Percentiles rank a stretch among this genome's conserved stretches.
Evolutionary conservation across 2,888 invertebrate genomes (phyloP).

Genomic region (Ophion ventricosus): DNA sequence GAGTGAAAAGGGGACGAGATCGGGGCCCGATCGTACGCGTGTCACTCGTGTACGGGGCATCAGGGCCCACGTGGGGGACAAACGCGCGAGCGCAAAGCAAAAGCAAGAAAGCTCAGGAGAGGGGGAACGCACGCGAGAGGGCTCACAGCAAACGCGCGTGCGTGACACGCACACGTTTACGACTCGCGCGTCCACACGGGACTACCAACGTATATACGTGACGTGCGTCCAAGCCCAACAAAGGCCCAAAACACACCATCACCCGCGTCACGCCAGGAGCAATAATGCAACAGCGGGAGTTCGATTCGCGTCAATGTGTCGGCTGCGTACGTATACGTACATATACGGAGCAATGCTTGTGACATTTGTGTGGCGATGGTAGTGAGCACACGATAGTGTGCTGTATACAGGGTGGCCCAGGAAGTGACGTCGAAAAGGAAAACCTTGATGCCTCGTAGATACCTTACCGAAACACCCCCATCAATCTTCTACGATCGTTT

Average conservation of each 20-base stretch:
- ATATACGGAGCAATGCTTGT: too few relatives aligned
- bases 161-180: not conserved
- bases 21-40: slow-evolving; percentile 62
- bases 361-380: too few relatives aligned
- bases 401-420: too few relatives aligned
- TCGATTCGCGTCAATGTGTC: slow-evolving; percentile 44
- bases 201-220: not conserved
- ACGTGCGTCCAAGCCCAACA: slow-evolving; percentile 52
- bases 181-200: too few relatives aligned
- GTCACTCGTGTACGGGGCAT: slow-evolving; percentile 52
- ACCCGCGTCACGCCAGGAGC: slow-evolving; percentile 54
- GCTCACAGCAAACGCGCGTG: slow-evolving; percentile 22
- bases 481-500: too few relatives aligned
- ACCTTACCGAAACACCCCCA: too few relatives aligned
- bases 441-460: too few relatives aligned
- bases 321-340: too few relatives aligned
- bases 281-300: slow-evolving; percentile 56
- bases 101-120: slow-evolving; percentile 34
- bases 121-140: slow-evolving; percentile 59
- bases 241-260: slow-evolving; percentile 44
- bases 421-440: not conserved
- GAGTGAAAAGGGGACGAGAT: slow-evolving; percentile 8
- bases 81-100: slow-evolving; percentile 18
- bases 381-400: too few relatives aligned
- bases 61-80: slow-evolving; percentile 34